Percentiles rank a stretch among this genome's conserved stretches.
Conservation (phyloP, 2,797 vertebrate species). For the Malacoraja senta region DNA sequence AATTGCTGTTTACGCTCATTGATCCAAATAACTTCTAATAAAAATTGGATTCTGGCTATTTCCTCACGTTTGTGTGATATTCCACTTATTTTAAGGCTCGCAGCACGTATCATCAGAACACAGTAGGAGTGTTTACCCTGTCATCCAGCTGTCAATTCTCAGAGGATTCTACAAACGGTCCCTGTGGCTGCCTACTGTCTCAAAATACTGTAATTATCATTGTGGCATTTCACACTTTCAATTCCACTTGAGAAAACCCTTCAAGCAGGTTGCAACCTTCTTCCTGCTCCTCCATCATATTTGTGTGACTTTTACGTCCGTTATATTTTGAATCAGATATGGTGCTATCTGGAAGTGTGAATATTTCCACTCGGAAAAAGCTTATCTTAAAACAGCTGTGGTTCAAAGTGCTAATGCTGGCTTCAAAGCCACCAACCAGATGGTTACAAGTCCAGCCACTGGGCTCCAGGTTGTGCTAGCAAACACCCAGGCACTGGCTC, state of each 20-base stretch:
- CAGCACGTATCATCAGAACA: slow-evolving; percentile 51
- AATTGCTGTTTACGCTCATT: slow-evolving; percentile 43
- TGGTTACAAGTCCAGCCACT: slow-evolving; percentile 45
- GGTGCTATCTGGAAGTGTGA: slow-evolving; percentile 45
- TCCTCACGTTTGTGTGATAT: slow-evolving; percentile 48
- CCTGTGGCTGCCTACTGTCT: slow-evolving; percentile 48
- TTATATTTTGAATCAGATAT: slow-evolving; percentile 50
- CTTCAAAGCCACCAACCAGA: slow-evolving; percentile 48
- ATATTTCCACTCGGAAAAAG: slow-evolving; percentile 52
- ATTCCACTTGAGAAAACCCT: slow-evolving; percentile 49
- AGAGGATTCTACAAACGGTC: slow-evolving; percentile 52
- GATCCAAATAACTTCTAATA: slow-evolving; percentile 50
- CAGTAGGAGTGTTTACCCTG: slow-evolving; percentile 55
- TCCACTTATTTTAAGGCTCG: slow-evolving; percentile 44
- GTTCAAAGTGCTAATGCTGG: slow-evolving; percentile 49
- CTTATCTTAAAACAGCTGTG: slow-evolving; percentile 51
- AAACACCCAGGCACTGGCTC: slow-evolving; percentile 47
- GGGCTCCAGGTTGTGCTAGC: slow-evolving; percentile 42
- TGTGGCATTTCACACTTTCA: slow-evolving; percentile 51
- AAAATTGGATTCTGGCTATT: slow-evolving; percentile 50
- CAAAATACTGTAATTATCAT: slow-evolving; percentile 50
- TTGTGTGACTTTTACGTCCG: slow-evolving; percentile 43
- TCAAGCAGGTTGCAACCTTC: slow-evolving; percentile 43
- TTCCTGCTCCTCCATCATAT: slow-evolving; percentile 48
- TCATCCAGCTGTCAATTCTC: slow-evolving; percentile 58